These are phyloP conservation scores for Prolemur simus DNA, from an alignment of 2,113 vertebrate genomes.

Conservation along the genomic window DNA sequence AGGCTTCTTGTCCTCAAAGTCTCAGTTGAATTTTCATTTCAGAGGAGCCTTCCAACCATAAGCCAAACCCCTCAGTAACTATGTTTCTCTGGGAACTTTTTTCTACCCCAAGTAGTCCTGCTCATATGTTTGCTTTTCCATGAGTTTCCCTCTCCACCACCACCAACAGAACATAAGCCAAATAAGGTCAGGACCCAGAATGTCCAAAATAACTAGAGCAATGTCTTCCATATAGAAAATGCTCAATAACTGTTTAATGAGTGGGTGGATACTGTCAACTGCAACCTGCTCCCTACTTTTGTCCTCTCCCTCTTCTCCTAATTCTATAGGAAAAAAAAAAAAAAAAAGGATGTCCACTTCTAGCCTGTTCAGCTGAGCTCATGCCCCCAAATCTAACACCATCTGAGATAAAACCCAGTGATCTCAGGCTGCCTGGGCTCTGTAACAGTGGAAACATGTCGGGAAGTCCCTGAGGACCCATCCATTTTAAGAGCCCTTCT, in stretches of 20 bases:
- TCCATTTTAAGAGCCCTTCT: conserved; percentile 67
- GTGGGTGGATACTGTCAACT: neutral
- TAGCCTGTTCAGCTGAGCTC: neutral
- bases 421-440: neutral
- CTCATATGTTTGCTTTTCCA: neutral
- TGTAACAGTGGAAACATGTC: conserved; percentile 41
- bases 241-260: neutral
- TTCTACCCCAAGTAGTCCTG: neutral
- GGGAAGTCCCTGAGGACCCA: neutral
- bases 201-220: neutral
- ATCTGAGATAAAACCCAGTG: neutral
- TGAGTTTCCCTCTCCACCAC: neutral
- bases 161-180: neutral
- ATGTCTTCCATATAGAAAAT: neutral
- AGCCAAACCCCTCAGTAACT: neutral
- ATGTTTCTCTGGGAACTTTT: neutral
- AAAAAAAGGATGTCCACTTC: neutral
- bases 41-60: neutral
- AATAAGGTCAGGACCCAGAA: neutral
- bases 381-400: neutral
- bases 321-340: neutral
- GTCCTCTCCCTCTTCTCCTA: neutral
- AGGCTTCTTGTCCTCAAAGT: neutral
- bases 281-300: neutral
- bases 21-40: neutral